These are phyloP conservation scores for Chymomyza amoena DNA, from an alignment of 2,888 invertebrate genomes.

Conservation along the genomic window DNA sequence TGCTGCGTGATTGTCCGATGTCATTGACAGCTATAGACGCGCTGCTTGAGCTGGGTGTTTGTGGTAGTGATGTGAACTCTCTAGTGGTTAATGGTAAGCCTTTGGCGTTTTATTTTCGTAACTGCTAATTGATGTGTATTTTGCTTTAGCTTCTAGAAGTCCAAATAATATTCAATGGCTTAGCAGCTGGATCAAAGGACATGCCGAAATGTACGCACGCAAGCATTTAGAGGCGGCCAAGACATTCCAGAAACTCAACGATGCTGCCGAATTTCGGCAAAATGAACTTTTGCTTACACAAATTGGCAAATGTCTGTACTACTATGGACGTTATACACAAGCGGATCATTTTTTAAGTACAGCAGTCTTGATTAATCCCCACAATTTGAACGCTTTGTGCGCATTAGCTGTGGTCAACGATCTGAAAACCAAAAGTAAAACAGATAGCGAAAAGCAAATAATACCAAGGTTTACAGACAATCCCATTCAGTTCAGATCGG, in stretches of 20 bases:
- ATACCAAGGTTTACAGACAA: conserved; percentile 75
- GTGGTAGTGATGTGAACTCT: conserved; percentile 87
- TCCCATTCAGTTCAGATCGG: conserved; percentile 81
- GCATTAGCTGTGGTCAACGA: conserved; percentile 83
- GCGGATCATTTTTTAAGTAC: conserved; percentile 80
- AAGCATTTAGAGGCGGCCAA: conserved; percentile 85
- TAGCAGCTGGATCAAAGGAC: conserved; percentile 83
- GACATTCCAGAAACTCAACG: conserved; percentile 84
- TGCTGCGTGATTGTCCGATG: conserved; percentile 86
- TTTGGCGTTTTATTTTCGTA: not conserved
- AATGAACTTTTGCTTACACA: conserved; percentile 84
- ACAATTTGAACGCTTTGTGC: conserved; percentile 82
- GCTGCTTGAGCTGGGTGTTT: conserved; percentile 85
- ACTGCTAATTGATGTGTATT: not conserved
- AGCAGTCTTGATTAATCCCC: conserved; percentile 80
- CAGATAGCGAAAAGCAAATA: conserved; percentile 84
- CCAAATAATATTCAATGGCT: conserved; percentile 80
- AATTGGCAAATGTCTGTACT: conserved; percentile 87
- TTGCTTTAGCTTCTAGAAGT: conserved; percentile 58
- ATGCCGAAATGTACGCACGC: conserved; percentile 83
- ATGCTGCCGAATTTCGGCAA: conserved; percentile 83
- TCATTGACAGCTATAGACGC: conserved; percentile 88
- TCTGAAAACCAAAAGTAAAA: conserved; percentile 80
- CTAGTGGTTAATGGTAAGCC: conserved; percentile 82
- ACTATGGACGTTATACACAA: conserved; percentile 84